Base-by-base conservation (phyloP, 92 coral and sea anemone genomes). In the Bergia puertoricense region DNA sequence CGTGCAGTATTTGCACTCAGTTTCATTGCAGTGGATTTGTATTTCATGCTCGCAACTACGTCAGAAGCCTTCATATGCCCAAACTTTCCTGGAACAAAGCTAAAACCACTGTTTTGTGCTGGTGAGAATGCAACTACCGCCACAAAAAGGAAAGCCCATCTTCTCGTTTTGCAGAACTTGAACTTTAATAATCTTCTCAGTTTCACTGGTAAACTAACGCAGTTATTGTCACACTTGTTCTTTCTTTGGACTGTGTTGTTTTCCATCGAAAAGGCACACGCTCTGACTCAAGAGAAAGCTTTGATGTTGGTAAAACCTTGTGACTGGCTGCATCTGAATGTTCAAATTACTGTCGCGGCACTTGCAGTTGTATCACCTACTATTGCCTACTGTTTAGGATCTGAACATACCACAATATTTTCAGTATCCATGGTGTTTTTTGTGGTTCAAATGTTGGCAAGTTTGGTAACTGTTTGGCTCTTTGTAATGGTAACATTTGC, bases 161-260 rank as follows among this genome's bases (percentile, higher is more conserved):
- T 76, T 1, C 80, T 42, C 9, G 54, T 42, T 16, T 76, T 76
- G 22, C 51, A 76, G 80, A 76, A 76, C 20, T 45, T 76, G 80
- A 76, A 76, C 15, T 43, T 76, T 76, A 76, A 20, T 18, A 23
- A 46, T 42, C 48, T 90, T 74, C 39, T 67, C 36, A 56, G 74
- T 86, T 79, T 76, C 79, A 81, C 81, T 14, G 36, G 51, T 50
- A 54, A 79, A 22, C 43, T 90, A n/a, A 84, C 94, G 54, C 88
- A 50, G 15, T 88, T 91, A n/a, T 20, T 89, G 76, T 93, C 94
- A 40, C 91, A 93, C 48, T 79, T 76, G 23, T 40, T 92, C 50
- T 93, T 93, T 91, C 85, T 91, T 68, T 91, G 91, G 92, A 89
- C 92, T 65, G 85, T 90, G 65, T 86, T 91, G 92, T 85, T 76